Evolutionary conservation across 2,888 invertebrate genomes (phyloP).

Genomic region (Drosophila sordidapex): DNA sequence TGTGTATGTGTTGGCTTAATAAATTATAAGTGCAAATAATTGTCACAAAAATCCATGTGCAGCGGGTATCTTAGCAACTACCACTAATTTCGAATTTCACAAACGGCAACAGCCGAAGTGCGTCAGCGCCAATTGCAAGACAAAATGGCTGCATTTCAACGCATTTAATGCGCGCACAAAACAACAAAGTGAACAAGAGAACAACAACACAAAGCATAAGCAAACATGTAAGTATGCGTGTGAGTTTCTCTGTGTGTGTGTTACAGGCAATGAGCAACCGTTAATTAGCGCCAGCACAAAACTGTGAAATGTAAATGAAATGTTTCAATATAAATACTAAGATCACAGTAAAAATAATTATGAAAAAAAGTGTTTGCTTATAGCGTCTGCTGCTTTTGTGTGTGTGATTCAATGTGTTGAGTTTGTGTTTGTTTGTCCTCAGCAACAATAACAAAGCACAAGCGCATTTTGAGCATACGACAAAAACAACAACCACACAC

Average conservation of each 20-base stretch:
- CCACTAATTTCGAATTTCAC: conserved; percentile 5
- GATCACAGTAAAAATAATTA: conserved; percentile 9
- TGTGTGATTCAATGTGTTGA: conserved; percentile 5
- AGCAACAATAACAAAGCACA: conserved; percentile 46
- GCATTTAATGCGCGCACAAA: conserved; percentile 69
- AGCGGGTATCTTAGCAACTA: conserved; percentile 15
- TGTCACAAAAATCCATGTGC: conserved; percentile 34
- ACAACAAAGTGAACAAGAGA: conserved; percentile 47
- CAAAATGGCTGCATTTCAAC: conserved; percentile 76
- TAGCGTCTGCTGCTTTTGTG: conserved; percentile 9
- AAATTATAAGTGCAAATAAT: conserved; percentile 22
- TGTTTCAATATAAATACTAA: conserved; percentile 14
- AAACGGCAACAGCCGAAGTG: conserved; percentile 34
- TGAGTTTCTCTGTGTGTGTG: conserved; percentile 15
- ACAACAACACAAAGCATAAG: conserved; percentile 68
- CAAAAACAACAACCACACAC: conserved; percentile 42
- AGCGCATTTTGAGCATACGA: conserved; percentile 31
- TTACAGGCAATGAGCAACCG: conserved; percentile 30
- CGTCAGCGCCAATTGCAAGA: conserved; percentile 62
- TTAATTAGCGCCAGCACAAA: conserved; percentile 51
- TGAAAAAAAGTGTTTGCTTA: conserved; percentile 37
- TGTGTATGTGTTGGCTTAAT: conserved; percentile 29
- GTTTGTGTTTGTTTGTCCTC: conserved; percentile 36
- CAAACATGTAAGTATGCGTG: conserved; percentile 57
- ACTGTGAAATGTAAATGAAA: conserved; percentile 30